A percentile compares a stretch with the other conserved stretches of the same genome.
phyloP scores from a whole-genome alignment of 2,888 invertebrate genomes.

The Dynastes grantii region DNA sequence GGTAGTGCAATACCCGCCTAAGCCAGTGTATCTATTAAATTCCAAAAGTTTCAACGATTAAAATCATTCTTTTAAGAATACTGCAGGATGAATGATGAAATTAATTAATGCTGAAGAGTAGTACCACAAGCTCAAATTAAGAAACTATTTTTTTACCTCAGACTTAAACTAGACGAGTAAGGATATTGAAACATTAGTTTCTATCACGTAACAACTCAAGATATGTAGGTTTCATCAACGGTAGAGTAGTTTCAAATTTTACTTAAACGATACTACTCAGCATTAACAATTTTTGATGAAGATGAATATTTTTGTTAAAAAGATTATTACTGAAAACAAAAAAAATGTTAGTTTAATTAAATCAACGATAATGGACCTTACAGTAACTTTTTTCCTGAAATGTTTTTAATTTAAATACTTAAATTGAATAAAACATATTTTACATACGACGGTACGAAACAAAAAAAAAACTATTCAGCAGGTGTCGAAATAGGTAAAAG shows the following conservation, averaged over 20 bases:
- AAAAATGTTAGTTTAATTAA: neutral
- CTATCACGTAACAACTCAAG: neutral
- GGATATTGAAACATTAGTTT: neutral
- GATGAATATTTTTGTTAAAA: neutral
- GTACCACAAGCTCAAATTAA: neutral
- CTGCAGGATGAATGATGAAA: no score
- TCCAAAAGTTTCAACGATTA: no score
- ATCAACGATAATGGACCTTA: no score
- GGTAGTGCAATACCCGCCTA: neutral
- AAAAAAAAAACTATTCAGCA: slow-evolving; percentile 42
- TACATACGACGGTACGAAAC: slow-evolving; percentile 33
- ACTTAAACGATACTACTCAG: no score
- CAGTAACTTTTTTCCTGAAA: no score
- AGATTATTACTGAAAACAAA: neutral
- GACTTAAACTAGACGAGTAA: slow-evolving; percentile 25
- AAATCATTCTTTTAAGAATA: no score
- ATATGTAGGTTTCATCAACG: neutral
- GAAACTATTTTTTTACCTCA: neutral
- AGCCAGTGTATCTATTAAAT: neutral
- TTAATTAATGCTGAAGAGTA: no score
- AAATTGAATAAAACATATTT: slow-evolving; percentile 17
- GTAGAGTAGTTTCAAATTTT: neutral
- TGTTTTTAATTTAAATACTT: neutral
- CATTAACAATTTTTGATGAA: no score
- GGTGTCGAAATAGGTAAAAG: slow-evolving; percentile 54